Base-by-base conservation (phyloP, 2,113 vertebrate genomes). In the Vimba vimba region DNA sequence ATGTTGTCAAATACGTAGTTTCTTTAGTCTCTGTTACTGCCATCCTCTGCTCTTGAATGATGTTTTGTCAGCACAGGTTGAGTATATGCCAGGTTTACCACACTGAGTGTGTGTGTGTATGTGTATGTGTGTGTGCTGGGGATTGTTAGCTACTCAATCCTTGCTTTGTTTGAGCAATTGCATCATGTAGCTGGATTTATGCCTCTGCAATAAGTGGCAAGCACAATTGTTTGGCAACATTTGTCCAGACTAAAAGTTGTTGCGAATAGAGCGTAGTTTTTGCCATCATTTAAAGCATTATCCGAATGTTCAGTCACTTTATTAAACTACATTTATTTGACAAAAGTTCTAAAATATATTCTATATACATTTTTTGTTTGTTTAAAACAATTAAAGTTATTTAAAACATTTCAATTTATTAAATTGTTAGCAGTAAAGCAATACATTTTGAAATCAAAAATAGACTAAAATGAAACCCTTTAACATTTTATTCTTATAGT, bases 201-300 rank as follows among this genome's bases (percentile, higher is more conserved):
- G 86, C 87, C 91, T 86, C 77, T 90, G 92, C 62, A 75, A 89
- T 73, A 86, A 86, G 91, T 87, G 91, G 92, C 92, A 90, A 85
- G 89, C 66, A 62, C 83, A 66, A 62, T 68, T 82, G 60, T 21
- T 30, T 73, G 23, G 21, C 47, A 25, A 59, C 33, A 55, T 60
- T 62, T 85, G 77, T 62, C 27, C 13, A 55, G 77, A 82, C 52
- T 83, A 64, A 47, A 60, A 52, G 76, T 90, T 50, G 25, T 43
- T 57, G 17, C 11, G 17, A 25, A 25, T 15, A 1, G 55, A 64
- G 23, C 7, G 15, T 21, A 79, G 21, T 2, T 33, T 60, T 36
- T 60, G 19, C 6, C 55, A 9, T 57, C 6, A 57, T 57, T 57
- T 23, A 57, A 57, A 8, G 55, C 19, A 9, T 57, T 21, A 57